Conservation (phyloP, 2,797 vertebrate genomes). For the Luscinia luscinia region DNA sequence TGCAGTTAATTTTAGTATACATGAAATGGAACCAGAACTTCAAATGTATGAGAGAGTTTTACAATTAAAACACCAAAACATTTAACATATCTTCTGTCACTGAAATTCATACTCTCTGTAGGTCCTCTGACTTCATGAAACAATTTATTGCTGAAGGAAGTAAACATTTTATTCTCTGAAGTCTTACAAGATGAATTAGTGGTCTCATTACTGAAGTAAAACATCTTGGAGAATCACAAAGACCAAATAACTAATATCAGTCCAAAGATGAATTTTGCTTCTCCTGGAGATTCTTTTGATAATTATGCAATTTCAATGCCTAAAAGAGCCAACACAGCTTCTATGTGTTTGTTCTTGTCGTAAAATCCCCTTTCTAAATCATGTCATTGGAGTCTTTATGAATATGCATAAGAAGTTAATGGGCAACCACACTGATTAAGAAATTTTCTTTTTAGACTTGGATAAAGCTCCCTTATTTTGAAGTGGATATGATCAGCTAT, state of each 20-base stretch:
- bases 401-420: neutral
- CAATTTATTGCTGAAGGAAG: neutral
- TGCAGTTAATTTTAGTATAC: neutral
- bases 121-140: neutral
- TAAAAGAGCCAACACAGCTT: neutral
- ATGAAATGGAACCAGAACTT: neutral
- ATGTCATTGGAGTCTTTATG: accelerated
- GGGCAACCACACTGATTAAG: neutral
- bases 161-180: neutral
- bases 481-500: neutral
- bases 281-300: neutral
- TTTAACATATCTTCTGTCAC: neutral
- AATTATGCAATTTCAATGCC: neutral
- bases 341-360: accelerated
- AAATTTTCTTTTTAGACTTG: neutral
- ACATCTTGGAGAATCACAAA: neutral
- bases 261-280: neutral
- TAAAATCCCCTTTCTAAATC: neutral
- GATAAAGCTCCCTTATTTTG: neutral
- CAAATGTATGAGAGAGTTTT: accelerated
- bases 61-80: neutral
- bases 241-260: neutral
- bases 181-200: neutral
- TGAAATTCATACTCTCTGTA: neutral
- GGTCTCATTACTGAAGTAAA: neutral